Percentiles rank a stretch among this genome's conserved stretches.
These are phyloP conservation scores for Caradrina clavipalpis DNA, from an alignment of 2,888 invertebrate species.

Conservation along the genomic window DNA sequence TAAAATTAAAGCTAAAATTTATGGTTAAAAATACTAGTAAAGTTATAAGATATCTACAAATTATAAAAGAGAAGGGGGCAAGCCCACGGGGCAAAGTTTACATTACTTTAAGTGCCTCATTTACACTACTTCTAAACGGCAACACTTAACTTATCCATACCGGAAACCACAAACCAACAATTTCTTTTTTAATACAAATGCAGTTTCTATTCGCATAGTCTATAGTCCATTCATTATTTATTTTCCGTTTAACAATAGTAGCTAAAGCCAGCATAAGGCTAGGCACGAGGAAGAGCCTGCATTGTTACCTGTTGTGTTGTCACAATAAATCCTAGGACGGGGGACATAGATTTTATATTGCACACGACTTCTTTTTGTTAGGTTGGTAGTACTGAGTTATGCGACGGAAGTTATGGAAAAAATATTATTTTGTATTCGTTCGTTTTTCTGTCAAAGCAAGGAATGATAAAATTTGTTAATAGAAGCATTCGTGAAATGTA, in stretches of 20 bases:
- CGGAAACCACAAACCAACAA: constrained; percentile 10
- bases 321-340: constrained; percentile 55
- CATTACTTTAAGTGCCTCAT: no score
- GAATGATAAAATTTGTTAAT: no score
- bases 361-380: constrained; percentile 53
- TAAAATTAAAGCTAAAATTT: no score
- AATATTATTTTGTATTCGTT: neutral
- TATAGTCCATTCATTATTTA: constrained; percentile 37
- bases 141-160: neutral
- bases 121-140: no score
- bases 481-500: no score
- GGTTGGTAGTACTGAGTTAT: constrained; percentile 37
- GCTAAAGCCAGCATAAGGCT: constrained; percentile 25
- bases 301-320: constrained; percentile 61
- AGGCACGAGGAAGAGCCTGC: constrained; percentile 36
- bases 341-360: constrained; percentile 51
- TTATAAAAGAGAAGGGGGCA: no score
- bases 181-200: neutral
- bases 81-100: no score
- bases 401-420: constrained; percentile 22
- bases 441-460: neutral
- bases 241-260: constrained; percentile 23
- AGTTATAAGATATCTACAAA: no score
- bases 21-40: no score
- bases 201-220: constrained; percentile 11